These are phyloP conservation scores for Lamproptera curius DNA, from an alignment of 2,888 invertebrate genomes.

Conservation along the genomic window DNA sequence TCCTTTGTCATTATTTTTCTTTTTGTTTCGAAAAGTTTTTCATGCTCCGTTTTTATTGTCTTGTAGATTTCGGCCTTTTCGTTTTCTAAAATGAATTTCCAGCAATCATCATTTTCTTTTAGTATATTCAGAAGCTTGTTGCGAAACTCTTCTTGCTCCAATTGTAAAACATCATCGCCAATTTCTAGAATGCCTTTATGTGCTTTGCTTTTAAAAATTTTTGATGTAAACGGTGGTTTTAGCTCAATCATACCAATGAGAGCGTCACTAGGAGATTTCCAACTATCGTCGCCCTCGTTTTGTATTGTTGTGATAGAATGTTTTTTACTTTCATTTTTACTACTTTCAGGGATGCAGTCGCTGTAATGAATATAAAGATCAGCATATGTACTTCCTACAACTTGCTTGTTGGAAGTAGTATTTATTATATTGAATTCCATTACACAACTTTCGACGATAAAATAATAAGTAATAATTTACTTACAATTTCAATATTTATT, in stretches of 20 bases:
- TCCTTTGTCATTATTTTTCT: constrained; percentile 51
- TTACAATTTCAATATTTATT: too few species aligned
- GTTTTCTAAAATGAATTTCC: constrained; percentile 50
- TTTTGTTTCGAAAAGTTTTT: constrained; percentile 47
- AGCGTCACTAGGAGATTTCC: constrained; percentile 66
- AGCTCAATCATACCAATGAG: constrained; percentile 55
- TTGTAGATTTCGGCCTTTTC: constrained; percentile 43
- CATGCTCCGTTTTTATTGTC: constrained; percentile 46
- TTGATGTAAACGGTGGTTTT: constrained; percentile 64
- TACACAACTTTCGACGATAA: constrained; percentile 2
- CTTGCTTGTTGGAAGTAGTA: constrained; percentile 38
- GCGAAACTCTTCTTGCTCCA: constrained; percentile 43
- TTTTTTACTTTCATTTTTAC: constrained; percentile 16
- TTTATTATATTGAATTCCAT: constrained; percentile 43
- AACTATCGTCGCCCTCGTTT: constrained; percentile 25
- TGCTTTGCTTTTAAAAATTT: constrained; percentile 59
- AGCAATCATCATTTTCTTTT: constrained; percentile 53
- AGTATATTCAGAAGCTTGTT: constrained; percentile 38
- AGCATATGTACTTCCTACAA: constrained; percentile 54
- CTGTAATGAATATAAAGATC: constrained; percentile 54
- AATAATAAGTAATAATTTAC: neutral
- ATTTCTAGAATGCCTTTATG: constrained; percentile 63
- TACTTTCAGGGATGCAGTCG: constrained; percentile 32
- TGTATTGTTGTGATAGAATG: neutral
- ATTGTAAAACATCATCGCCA: constrained; percentile 48